Evolutionary conservation across 2,888 invertebrate species (phyloP).

Genomic region (Scaptomyza polygonia): DNA sequence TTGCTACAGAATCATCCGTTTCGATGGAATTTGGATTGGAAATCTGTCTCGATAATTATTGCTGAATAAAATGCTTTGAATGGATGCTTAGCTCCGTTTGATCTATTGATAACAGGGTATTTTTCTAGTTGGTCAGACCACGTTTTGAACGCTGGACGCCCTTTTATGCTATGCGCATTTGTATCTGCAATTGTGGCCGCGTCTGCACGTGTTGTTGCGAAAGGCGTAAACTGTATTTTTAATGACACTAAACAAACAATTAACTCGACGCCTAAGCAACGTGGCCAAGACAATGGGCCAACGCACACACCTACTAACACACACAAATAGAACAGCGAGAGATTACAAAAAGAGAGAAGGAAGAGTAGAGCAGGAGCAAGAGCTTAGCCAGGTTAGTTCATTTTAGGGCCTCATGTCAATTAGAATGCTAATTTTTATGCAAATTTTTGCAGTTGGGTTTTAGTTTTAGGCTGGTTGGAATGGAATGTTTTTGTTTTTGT

Average conservation of each 20-base stretch:
- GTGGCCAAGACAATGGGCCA: slow-evolving; percentile 38
- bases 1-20: too few species aligned
- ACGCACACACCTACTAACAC: slow-evolving; percentile 1
- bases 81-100: too few species aligned
- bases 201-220: slow-evolving; percentile 67
- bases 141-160: neutral
- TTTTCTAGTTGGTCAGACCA: neutral
- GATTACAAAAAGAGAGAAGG: neutral
- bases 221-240: slow-evolving; percentile 78
- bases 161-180: slow-evolving; percentile 7
- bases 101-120: too few species aligned
- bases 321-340: neutral
- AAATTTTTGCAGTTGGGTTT: slow-evolving; percentile 71
- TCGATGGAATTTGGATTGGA: too few species aligned
- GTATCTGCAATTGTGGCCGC: slow-evolving; percentile 54
- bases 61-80: too few species aligned
- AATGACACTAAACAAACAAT: slow-evolving; percentile 77
- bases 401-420: slow-evolving; percentile 70
- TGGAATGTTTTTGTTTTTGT: slow-evolving; percentile 7
- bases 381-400: slow-evolving; percentile 56
- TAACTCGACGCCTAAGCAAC: slow-evolving; percentile 60
- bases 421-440: slow-evolving; percentile 80
- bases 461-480: slow-evolving; percentile 10
- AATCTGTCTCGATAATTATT: too few species aligned
- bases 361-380: neutral